Evolutionary conservation across 2,797 vertebrate species (phyloP).

Genomic region (Pangasius macronema): DNA sequence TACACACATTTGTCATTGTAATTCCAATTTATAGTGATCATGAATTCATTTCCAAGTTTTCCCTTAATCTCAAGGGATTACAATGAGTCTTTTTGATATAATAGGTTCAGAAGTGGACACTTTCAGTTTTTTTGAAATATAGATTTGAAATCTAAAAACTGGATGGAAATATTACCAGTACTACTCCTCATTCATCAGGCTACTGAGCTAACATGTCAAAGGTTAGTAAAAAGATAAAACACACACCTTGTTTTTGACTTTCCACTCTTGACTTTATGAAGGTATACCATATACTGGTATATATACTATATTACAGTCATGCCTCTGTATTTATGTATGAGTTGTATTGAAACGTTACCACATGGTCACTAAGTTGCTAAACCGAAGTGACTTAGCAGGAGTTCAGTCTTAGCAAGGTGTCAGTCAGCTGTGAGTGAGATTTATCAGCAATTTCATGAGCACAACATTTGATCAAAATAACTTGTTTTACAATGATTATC

Average conservation of each 20-base stretch:
- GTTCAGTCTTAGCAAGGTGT: too few species aligned
- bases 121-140: not conserved
- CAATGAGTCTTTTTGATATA: too few species aligned
- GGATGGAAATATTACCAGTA: too few species aligned
- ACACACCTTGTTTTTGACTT: not conserved
- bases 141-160: too few species aligned
- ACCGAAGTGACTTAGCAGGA: not conserved
- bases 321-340: too few species aligned
- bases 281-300: too few species aligned
- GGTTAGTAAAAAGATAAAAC: not conserved
- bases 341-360: not conserved
- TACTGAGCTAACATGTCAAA: too few species aligned
- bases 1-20: not conserved
- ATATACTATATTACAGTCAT: not conserved
- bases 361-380: not conserved
- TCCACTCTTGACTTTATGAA: not conserved
- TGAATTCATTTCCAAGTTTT: not conserved
- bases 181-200: too few species aligned
- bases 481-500: too few species aligned
- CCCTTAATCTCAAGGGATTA: not conserved
- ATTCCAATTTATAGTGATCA: not conserved
- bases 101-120: not conserved
- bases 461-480: too few species aligned
- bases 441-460: too few species aligned
- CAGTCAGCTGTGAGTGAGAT: too few species aligned